Base-by-base conservation (phyloP, 1,140 invertebrate genomes). In the Heliconius eleuchia region DNA sequence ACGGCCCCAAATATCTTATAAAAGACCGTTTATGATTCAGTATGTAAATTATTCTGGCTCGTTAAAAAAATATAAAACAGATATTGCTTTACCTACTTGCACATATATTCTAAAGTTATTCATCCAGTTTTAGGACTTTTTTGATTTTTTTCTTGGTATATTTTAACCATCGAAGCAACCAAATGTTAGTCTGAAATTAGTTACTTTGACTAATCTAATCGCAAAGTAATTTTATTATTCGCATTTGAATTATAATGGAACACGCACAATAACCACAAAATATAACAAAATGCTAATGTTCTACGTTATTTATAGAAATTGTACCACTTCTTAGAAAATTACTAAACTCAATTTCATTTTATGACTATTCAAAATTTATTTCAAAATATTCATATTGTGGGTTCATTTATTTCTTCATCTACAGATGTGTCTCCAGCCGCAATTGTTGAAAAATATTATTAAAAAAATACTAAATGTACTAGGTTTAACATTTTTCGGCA, bases 211-310 rank as follows among this genome's bases (percentile, higher is more conserved):
- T 72, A 72, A 72, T 72, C 71, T 72, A 72, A 72, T 72, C 34
- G 34, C 71, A 52, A 50, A 55, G 50, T 77, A n/a, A 77, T 73
- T 71, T 72, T 73, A 55, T 77, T 77, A 77, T 77, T 77, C 78
- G 42, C 78, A 74, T 74, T 71, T 73, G 37, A 42, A 79, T 70
- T 74, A 79, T 74, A 74, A 79, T 74, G 74, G 57, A 78, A 66
- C 80, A 81, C 80, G 80, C 80, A 81, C 80, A 79, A 73, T 66
- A 76, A 81, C 80, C 80, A 79, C 80, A 81, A 81, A 81, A 75
- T 79, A 72, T 81, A 81, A 78, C 74, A 76, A 81, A 81, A 75
- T 73, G 57, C 73, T 81, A 81, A 81, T 76, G 42, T 76, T 73
- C 39, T 73, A 60, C 50, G 46, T 72, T 73, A 79, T 75, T 79